Evolutionary conservation across 2,888 invertebrate genomes (phyloP).

Genomic region (Phorcus lineatus): DNA sequence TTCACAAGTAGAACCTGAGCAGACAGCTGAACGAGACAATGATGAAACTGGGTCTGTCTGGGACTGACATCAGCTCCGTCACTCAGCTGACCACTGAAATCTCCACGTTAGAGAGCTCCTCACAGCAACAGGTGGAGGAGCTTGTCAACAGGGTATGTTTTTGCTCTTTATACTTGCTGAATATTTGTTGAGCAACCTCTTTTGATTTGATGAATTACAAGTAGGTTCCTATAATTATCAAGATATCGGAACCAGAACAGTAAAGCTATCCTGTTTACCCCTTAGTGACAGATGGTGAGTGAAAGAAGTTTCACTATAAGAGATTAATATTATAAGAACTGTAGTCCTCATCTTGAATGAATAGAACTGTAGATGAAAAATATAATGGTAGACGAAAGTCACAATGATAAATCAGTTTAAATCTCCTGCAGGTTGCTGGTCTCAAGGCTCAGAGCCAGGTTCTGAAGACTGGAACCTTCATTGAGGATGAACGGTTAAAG

Average conservation of each 20-base stretch:
- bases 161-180: too few species aligned
- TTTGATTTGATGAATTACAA: too few species aligned
- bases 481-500: not conserved
- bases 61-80: slow-evolving; percentile 9
- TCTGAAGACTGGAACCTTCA: not conserved
- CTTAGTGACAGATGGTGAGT: not conserved
- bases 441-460: not conserved
- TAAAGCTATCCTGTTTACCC: too few species aligned
- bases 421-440: not conserved
- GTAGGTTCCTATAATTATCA: too few species aligned
- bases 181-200: too few species aligned
- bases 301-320: too few species aligned
- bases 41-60: slow-evolving; percentile 39
- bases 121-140: too few species aligned
- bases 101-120: not conserved
- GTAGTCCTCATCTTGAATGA: not conserved
- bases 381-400: not conserved
- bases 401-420: not conserved
- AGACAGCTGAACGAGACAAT: slow-evolving; percentile 33
- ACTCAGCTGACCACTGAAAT: not conserved
- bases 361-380: too few species aligned
- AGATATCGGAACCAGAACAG: too few species aligned
- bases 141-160: not conserved
- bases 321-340: too few species aligned
- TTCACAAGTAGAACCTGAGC: not conserved